Percentiles rank a stretch among this genome's conserved stretches.
Evolutionary conservation across 2,113 vertebrate species (phyloP).

Genomic region (Drymodes brunneopygia): DNA sequence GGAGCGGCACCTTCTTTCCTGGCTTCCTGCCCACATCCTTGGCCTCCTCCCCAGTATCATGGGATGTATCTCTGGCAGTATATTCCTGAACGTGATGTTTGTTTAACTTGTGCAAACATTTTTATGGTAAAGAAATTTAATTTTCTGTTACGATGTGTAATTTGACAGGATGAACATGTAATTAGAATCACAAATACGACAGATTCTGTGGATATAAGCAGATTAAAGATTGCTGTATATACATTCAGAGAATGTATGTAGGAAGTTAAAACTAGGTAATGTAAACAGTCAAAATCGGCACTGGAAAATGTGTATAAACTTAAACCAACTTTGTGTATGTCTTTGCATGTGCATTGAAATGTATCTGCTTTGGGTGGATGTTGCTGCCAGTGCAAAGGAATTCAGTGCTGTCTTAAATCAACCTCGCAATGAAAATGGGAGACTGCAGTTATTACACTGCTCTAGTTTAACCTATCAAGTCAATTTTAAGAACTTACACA

Average conservation of each 20-base stretch:
- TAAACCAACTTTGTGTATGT: background rate
- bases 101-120: background rate
- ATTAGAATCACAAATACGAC: constrained; percentile 11
- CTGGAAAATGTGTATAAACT: background rate
- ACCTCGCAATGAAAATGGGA: fast-evolving
- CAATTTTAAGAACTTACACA: background rate
- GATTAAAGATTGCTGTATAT: constrained; percentile 1
- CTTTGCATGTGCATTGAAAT: background rate
- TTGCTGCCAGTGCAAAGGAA: background rate
- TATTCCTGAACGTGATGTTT: fast-evolving
- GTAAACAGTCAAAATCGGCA: background rate
- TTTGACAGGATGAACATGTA: constrained; percentile 22
- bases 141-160: constrained; percentile 12
- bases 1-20: background rate
- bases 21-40: background rate
- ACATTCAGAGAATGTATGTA: background rate
- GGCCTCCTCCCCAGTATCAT: background rate
- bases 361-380: background rate
- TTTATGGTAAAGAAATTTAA: background rate
- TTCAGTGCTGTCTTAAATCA: background rate
- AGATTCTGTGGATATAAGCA: background rate
- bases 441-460: background rate
- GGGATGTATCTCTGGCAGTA: background rate
- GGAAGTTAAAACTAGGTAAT: background rate
- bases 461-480: background rate